Evolutionary conservation across 2,797 vertebrate genomes (phyloP), one percentile per base, ranked within the genome.

Genomic region (Gymnocypris eckloni): DNA sequence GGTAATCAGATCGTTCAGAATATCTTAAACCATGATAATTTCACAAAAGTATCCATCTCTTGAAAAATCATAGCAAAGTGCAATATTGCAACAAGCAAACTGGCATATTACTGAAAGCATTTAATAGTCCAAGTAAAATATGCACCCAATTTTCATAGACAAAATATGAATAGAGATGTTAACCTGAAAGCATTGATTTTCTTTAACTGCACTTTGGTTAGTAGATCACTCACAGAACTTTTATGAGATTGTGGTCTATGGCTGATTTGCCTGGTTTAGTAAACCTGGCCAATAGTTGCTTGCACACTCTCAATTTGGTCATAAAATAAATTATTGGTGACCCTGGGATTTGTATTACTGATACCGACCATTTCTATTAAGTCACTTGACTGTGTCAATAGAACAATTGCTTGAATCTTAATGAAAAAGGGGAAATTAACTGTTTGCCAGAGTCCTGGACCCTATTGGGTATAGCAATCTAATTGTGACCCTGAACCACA

Each of bases 1-100:
- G 97, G 98, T 99, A 92, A 79, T 85, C 48, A 37, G 3, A 33
- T n/a, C 39, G n/a, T 71, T n/a, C 5, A 71, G 37, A 70, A 8
- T 3, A 41, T 22, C 37, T 70, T 41, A 70, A 41, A 41, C 18
- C 18, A 41, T 70, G 9, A 70, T 41, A 5, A 41, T 70, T 41
- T 41, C 18, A 11, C 67, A 70, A 22, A 70, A 61, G 22, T 61
- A 61, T 61, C 22, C 0, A 1, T 61, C n/a, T 25, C 59, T 61
- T 61, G 59, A 25, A 25, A 61, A 56, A 9, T 9, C 15, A 50
- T 22, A 56, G 54, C 28, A 33, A 33, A 33, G 28, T 33, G 28
- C 28, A 33, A 33, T 33, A 33, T 33, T 33, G 28, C 28, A 56
- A 20, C 6, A 20, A 56, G 20, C 54, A 22, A 25, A 25, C 1